Conservation (phyloP, 2,113 vertebrate species). For the mouse (Mus musculus) region DNA sequence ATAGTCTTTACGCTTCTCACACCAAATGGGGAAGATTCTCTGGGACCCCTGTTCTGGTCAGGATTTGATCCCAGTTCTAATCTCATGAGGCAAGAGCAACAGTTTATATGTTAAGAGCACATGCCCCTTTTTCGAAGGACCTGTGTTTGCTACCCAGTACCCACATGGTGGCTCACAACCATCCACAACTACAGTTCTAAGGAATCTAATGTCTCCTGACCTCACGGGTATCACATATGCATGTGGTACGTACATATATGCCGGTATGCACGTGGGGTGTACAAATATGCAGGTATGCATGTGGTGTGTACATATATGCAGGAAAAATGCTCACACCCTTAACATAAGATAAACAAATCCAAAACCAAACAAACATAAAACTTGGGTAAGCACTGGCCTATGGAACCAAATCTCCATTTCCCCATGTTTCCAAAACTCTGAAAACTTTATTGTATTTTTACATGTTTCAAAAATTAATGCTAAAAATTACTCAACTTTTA, state of each 20-base stretch:
- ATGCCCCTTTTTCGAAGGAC: neutral
- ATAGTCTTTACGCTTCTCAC: neutral
- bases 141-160: neutral
- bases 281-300: too few species aligned
- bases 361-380: neutral
- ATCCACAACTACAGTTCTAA: neutral
- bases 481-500: neutral
- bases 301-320: neutral
- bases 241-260: neutral
- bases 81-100: neutral
- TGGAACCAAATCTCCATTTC: neutral
- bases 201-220: neutral
- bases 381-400: neutral
- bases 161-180: neutral
- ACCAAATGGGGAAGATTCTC: neutral
- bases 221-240: neutral
- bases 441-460: neutral
- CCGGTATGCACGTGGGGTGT: too few species aligned
- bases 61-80: neutral
- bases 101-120: neutral
- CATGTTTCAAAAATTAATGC: neutral
- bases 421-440: neutral
- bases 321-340: neutral
- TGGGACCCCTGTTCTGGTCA: neutral
- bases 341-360: neutral